Evolutionary conservation across 2,113 vertebrate species (phyloP).

Genomic region (Corapipo altera): DNA sequence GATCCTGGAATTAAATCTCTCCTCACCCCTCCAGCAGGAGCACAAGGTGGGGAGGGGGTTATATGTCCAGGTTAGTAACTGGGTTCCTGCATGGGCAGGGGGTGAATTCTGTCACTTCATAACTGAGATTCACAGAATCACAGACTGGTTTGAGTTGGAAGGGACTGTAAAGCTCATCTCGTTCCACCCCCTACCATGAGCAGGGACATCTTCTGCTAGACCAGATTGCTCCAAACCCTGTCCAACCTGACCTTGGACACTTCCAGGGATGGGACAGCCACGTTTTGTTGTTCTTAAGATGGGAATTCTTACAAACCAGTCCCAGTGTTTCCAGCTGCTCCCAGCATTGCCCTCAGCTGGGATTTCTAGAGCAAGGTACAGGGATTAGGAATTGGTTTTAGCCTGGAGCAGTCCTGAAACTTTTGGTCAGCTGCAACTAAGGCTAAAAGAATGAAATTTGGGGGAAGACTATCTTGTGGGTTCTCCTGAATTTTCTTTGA

Average conservation of each 20-base stretch:
- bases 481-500: background rate
- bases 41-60: too few species aligned
- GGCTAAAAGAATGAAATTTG: background rate
- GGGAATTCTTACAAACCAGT: background rate
- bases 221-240: fast-evolving
- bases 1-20: background rate
- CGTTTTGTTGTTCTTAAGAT: background rate
- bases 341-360: background rate
- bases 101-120: background rate
- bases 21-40: background rate
- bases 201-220: background rate
- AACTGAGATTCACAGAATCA: background rate
- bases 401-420: background rate
- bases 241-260: background rate
- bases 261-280: background rate
- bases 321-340: background rate
- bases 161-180: too few species aligned
- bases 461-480: background rate
- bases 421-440: background rate
- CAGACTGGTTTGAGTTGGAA: background rate
- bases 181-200: background rate
- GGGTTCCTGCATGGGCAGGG: background rate
- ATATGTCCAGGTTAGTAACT: too few species aligned
- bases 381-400: background rate
- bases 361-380: background rate